Conservation (phyloP, 1,140 invertebrate genomes). For the Sogatella furcifera region DNA sequence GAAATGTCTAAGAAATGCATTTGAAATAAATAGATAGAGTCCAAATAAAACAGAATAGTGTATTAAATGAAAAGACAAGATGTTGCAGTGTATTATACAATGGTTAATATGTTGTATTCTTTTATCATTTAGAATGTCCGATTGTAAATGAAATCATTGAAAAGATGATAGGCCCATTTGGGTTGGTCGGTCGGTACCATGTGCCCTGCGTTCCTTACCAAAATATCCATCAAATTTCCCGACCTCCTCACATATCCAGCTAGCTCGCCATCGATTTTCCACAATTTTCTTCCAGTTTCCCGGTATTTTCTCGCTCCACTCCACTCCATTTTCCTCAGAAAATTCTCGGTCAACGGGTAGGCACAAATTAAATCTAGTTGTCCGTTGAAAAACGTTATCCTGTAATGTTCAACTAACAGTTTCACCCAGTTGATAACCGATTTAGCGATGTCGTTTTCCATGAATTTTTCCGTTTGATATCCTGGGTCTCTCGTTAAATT, state of each 20-base stretch:
- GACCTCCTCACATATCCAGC: slow-evolving; percentile 49
- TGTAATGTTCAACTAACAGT: slow-evolving; percentile 53
- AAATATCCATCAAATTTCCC: slow-evolving; percentile 47
- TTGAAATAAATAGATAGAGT: too few species aligned
- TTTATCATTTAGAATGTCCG: slow-evolving; percentile 34
- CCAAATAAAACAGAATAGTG: too few species aligned
- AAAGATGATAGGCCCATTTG: slow-evolving; percentile 55
- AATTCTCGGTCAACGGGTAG: slow-evolving; percentile 64
- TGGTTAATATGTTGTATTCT: too few species aligned
- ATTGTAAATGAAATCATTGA: slow-evolving; percentile 57
- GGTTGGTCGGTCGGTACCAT: slow-evolving; percentile 56
- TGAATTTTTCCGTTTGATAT: slow-evolving; percentile 48
- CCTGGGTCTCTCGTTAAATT: slow-evolving; percentile 43
- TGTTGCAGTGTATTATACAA: too few species aligned
- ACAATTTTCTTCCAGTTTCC: slow-evolving; percentile 32
- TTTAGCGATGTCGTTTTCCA: slow-evolving; percentile 72
- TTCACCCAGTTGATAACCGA: slow-evolving; percentile 64
- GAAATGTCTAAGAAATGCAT: too few species aligned
- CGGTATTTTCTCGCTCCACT: slow-evolving; percentile 31
- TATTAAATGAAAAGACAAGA: too few species aligned
- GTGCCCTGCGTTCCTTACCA: slow-evolving; percentile 52
- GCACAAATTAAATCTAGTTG: slow-evolving; percentile 78
- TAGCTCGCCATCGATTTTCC: slow-evolving; percentile 36
- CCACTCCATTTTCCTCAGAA: slow-evolving; percentile 42
- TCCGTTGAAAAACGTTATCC: slow-evolving; percentile 66